phyloP scores from a whole-genome alignment of 2,888 invertebrate genomes.

The Gryllus longicercus region DNA sequence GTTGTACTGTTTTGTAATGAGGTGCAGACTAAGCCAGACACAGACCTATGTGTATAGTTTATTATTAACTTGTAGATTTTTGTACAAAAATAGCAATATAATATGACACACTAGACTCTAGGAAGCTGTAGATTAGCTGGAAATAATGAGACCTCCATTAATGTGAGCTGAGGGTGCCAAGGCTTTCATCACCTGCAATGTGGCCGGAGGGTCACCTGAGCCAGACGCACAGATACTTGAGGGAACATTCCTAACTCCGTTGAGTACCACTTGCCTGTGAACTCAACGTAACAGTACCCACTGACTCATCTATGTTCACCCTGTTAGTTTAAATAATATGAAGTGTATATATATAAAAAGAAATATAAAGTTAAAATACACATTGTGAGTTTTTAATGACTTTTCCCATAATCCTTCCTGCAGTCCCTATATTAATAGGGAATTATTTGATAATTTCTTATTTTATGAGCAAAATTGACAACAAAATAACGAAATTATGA shows the following conservation, averaged over 20 bases:
- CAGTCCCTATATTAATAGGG: too few species aligned
- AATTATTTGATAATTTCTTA: too few species aligned
- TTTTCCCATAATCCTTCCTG: neutral
- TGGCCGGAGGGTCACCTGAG: slow-evolving; percentile 24
- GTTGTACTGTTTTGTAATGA: slow-evolving; percentile 9
- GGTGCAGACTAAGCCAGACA: slow-evolving; percentile 5
- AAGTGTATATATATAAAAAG: slow-evolving; percentile 28
- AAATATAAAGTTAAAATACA: slow-evolving; percentile 19
- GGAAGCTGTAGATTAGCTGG: slow-evolving; percentile 25
- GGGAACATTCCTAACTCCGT: slow-evolving; percentile 23
- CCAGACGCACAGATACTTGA: slow-evolving; percentile 22
- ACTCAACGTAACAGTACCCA: neutral
- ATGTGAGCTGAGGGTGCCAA: slow-evolving; percentile 1
- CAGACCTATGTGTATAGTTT: slow-evolving; percentile 32
- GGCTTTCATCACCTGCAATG: neutral
- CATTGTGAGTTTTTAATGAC: neutral
- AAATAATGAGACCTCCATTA: neutral
- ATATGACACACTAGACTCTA: neutral
- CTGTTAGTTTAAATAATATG: slow-evolving; percentile 23
- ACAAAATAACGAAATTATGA: too few species aligned
- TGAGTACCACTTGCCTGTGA: neutral
- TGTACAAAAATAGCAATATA: slow-evolving; percentile 32
- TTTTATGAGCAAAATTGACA: too few species aligned
- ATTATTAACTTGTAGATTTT: slow-evolving; percentile 34
- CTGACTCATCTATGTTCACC: slow-evolving; percentile 29